Evolutionary conservation across 2,113 vertebrate species (phyloP), one percentile per base, ranked within the genome.

Genomic region (Puffinus mauretanicus): DNA sequence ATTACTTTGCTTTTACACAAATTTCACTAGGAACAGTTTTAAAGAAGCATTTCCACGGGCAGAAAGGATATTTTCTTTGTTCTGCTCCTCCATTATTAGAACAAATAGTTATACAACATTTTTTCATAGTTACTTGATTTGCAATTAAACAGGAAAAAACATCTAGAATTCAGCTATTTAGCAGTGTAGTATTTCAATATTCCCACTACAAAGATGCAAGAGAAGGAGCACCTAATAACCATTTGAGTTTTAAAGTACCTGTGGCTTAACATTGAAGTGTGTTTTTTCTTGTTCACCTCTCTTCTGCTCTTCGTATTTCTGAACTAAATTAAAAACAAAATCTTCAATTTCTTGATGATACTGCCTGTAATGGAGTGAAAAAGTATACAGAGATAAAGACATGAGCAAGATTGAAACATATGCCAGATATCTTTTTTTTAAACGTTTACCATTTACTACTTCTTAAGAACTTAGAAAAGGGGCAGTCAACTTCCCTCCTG

Each of bases 331-430:
- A 96, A 97, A 98, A 95, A 99, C 94, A 97, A 98, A 98, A 91
- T 99, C 99, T 97, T 99, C 99, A 93, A 99, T 99, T 98, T 99
- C 99, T 97, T 99, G 99, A 96, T 99, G 99, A 94, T 98, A 99
- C 16, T 98, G 98, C 97, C 99, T 99, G 86, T n/a, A 70, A 66
- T 4, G 32, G 55, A 96, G 55, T 4, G 44, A 89, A 79, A 88
- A 88, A 94, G 82, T 3, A 42, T 1, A 91, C 7, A 93, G 61
- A 82, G 15, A 42, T 5, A 3, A 90, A 93, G 13, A 71, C 17
- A 44, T 42, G 14, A 86, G 42, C 11, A 77, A 55, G 38, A 61
- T 2, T 72, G n/a, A 76, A 90, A 57, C 14, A 42, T 34, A 52
- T 2, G 4, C 6, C 11, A 81, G 3, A 8, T 4, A 4, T 22